Percentiles rank a stretch among this genome's conserved stretches.
These are phyloP conservation scores for Phylloscopus collybita DNA, from an alignment of 2,797 vertebrate species.

Conservation along the genomic window DNA sequence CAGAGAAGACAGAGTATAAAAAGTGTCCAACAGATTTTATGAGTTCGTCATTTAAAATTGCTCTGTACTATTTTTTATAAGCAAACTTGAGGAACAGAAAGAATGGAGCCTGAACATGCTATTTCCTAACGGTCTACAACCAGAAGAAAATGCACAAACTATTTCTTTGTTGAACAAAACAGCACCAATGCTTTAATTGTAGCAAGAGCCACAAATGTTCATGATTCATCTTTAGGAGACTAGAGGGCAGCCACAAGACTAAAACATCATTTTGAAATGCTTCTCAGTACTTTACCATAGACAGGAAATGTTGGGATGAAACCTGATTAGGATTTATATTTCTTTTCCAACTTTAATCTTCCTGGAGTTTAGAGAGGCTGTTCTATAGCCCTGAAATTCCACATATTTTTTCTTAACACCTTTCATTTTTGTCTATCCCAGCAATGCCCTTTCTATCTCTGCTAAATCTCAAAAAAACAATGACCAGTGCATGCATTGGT, in stretches of 20 bases:
- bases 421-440: neutral
- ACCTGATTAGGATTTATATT: neutral
- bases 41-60: neutral
- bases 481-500: neutral
- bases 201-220: neutral
- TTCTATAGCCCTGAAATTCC: neutral
- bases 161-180: neutral
- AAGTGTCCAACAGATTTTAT: accelerated
- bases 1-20: neutral
- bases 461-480: neutral
- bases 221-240: neutral
- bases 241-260: neutral
- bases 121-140: neutral
- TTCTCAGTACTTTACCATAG: neutral
- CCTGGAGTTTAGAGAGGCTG: neutral
- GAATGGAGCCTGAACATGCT: neutral
- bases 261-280: neutral
- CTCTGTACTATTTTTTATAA: neutral
- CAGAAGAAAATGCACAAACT: neutral
- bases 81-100: neutral
- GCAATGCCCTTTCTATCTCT: neutral
- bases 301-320: neutral
- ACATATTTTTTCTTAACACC: neutral
- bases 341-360: neutral
- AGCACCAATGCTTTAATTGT: neutral